Evolutionary conservation across 2,888 invertebrate species (phyloP), one percentile per base, ranked within the genome.

Genomic region (Diadromus collaris): DNA sequence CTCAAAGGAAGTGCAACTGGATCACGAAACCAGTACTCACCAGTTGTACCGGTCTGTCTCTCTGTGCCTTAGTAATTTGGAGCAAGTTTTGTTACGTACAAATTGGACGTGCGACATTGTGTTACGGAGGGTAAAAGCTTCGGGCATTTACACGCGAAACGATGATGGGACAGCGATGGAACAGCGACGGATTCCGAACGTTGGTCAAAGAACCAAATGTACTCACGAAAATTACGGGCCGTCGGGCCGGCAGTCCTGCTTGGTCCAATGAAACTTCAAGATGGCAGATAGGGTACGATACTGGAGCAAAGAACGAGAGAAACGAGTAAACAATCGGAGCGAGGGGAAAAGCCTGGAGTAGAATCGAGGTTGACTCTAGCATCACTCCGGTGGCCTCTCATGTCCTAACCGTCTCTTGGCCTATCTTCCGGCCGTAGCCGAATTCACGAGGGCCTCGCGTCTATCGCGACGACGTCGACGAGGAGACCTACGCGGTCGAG

Each of bases 361-460:
- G 56, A 78, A 69, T 74, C 61, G 54, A 41, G 58, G 74, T 76
- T 68, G 68, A 75, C 72, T 56, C 77, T 48, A 78, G 76, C 83
- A 82, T 85, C 83, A 63, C 68, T 68, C 34, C 44, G 46, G 46
- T 13, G 68, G 68, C 38, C 32, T 69, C 71, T 61, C 51, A 16
- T 29, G 56, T 85, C 81, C 60, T 77, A 58, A 70, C 81, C 76
- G 75, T 77, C 41, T 75, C n/a, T 77, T 69, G 79, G 78, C 51
- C 80, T 70, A 68, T 80, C 78, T 71, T 64, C 78, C 71, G 68
- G 81, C 79, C 81, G 82, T 84, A 82, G 83, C 79, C 38, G 73
- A 80, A 79, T 78, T 80, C 81, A 82, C 81, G 83, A 81, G 79
- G 72, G 79, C 79, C 77, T 82, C 79, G 80, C 64, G 78, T 85